phyloP scores from a whole-genome alignment of 30 jellyfish, hydroid and myxozoan genomes.

The Sanderia malayensis region DNA sequence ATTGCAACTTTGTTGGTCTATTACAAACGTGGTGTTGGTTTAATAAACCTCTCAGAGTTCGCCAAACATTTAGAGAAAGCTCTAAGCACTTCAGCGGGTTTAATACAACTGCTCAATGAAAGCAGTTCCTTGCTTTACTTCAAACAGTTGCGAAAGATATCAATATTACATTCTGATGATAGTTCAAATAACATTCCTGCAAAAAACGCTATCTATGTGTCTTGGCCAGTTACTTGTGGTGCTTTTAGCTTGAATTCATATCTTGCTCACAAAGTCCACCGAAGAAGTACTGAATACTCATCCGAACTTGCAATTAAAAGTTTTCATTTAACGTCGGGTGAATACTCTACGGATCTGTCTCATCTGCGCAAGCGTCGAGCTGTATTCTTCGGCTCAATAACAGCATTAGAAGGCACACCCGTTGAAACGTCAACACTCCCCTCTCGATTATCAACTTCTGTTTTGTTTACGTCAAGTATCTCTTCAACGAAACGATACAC shows the following conservation, averaged over 20 bases:
- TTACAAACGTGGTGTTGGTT: background rate
- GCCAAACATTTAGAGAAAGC: background rate
- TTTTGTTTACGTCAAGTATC: constrained; percentile 20
- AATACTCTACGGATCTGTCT: background rate
- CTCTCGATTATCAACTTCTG: constrained; percentile 24
- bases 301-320: constrained; percentile 8
- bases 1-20: constrained; percentile 27
- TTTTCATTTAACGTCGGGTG: constrained; percentile 77
- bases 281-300: constrained; percentile 42
- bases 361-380: constrained; percentile 57
- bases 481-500: background rate
- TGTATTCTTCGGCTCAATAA: constrained; percentile 78
- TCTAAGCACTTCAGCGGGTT: constrained; percentile 6
- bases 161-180: constrained; percentile 15
- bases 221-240: constrained; percentile 85
- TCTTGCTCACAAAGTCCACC: constrained; percentile 37
- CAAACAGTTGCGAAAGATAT: constrained; percentile 44
- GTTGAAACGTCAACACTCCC: constrained; percentile 53
- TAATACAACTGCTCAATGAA: constrained; percentile 31
- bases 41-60: background rate
- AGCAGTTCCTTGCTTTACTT: constrained; percentile 14
- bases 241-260: background rate
- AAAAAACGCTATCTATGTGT: background rate
- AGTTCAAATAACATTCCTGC: background rate
- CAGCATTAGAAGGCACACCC: constrained; percentile 93